Evolutionary conservation across 92 coral and sea anemone genomes (phyloP), one percentile per base, ranked within the genome.

Genomic region (Palythoa grandis): DNA sequence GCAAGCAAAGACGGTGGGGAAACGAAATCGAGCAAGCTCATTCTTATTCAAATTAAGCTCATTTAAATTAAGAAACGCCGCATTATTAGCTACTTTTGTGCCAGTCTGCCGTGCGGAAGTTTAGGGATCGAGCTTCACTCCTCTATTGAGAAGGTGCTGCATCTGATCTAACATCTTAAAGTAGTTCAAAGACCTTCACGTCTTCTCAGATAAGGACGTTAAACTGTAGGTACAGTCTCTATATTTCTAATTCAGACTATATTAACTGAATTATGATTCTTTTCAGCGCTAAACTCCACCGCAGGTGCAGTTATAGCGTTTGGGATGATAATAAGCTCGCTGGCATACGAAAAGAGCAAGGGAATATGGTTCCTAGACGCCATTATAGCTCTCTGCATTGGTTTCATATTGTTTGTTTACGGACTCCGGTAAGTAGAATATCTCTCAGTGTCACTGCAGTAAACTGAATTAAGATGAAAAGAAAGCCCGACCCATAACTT

Each of bases 351-450:
- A 39, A 89, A 89, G 43, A 88, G 90, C 77, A 91, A 83, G 1
- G 92, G 89, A 24, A 93, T 97, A 72, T 97, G 99, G 92, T 97
- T 91, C 78, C 79, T 97, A 88, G 99, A 97, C 83, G 93, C 99
- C 20, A 92, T 90, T 29, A 93, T 93, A 47, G 99, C 99, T 24
- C 79, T 97, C 37, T 87, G 92, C 76, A 97, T 97, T 17, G 95
- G 97, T 16, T 80, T 92, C 54, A 87, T 92, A 10, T 82, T 97
- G 57, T 83, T 97, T 50, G 84, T 84, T 43, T 97, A 91, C 61
- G 99, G 99, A 11, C 75, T 89, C 58, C 83, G 93, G 99, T 95
- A 80, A 90, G 92, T 76, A 54, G 57, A 15, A 58, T 20, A 14
- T 7, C 20, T 58, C 22, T 19, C 24, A 19, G 16, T 14, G 19